A percentile compares a stretch with the other conserved stretches of the same genome.
Evolutionary conservation across 2,888 invertebrate species (phyloP).

Genomic region (Thecophora atra): DNA sequence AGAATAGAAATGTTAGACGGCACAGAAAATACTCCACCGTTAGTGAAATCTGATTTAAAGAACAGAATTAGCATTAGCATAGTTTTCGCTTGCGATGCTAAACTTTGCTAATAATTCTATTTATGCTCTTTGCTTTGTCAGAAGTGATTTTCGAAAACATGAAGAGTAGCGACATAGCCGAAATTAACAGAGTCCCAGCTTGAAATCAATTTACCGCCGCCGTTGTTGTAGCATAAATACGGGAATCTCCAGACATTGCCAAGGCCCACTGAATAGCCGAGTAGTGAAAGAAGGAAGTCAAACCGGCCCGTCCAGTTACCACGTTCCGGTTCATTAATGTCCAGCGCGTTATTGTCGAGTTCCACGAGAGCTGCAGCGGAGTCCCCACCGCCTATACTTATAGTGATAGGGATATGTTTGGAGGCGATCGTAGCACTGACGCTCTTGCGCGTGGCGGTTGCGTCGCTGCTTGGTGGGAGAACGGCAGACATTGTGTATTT

Average conservation of each 20-base stretch:
- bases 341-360: slow-evolving; percentile 49
- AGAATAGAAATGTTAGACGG: too few relatives aligned
- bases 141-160: too few relatives aligned
- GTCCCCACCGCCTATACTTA: slow-evolving; percentile 58
- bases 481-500: slow-evolving; percentile 22
- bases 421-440: slow-evolving; percentile 29
- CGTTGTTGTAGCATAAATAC: slow-evolving; percentile 79
- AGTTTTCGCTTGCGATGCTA: too few relatives aligned
- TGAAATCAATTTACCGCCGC: slow-evolving; percentile 70
- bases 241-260: slow-evolving; percentile 82
- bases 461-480: not conserved
- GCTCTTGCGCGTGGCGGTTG: slow-evolving; percentile 33
- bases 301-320: slow-evolving; percentile 81
- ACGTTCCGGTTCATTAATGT: slow-evolving; percentile 67
- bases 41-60: too few relatives aligned
- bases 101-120: too few relatives aligned
- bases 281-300: slow-evolving; percentile 76
- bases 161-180: not conserved
- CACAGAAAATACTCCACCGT: too few relatives aligned
- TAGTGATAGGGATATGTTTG: slow-evolving; percentile 42
- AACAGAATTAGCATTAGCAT: too few relatives aligned
- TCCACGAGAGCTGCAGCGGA: slow-evolving; percentile 60
- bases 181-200: not conserved
- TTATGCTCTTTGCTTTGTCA: too few relatives aligned
- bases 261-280: slow-evolving; percentile 78